These are phyloP conservation scores for Drosophila subsilvestris DNA, from an alignment of 2,888 invertebrate genomes.

Conservation along the genomic window DNA sequence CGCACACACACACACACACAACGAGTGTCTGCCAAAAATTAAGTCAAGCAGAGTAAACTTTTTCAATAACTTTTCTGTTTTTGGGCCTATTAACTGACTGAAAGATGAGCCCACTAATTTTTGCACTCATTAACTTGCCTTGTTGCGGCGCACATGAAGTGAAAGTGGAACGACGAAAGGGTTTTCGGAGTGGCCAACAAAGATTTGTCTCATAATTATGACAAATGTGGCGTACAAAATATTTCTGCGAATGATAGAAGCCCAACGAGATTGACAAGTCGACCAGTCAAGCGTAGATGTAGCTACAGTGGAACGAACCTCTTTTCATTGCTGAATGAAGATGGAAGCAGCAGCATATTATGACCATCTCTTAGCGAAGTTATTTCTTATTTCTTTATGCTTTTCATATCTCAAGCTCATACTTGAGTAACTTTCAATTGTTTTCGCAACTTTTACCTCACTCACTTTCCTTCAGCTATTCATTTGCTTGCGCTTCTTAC, in stretches of 20 bases:
- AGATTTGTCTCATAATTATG: conserved; percentile 57
- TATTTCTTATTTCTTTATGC: neutral
- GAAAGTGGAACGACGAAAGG: conserved; percentile 14
- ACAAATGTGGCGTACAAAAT: conserved; percentile 51
- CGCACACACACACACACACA: conserved; percentile 16
- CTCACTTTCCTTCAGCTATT: conserved; percentile 12
- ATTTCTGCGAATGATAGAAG: conserved; percentile 41
- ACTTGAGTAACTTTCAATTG: conserved; percentile 28
- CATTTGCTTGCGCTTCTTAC: neutral
- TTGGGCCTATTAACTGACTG: conserved; percentile 45
- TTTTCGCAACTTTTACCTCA: conserved; percentile 12
- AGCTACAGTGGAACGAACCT: too few relatives aligned
- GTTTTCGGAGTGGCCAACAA: conserved; percentile 28
- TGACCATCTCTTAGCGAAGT: too few relatives aligned
- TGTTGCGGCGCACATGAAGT: neutral
- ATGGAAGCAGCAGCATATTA: too few relatives aligned
- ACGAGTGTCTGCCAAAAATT: conserved; percentile 55
- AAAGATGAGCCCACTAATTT: conserved; percentile 27
- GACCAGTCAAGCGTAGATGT: too few relatives aligned
- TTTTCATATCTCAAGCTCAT: neutral
- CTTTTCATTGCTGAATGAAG: too few relatives aligned
- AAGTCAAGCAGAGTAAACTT: conserved; percentile 59
- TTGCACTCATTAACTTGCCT: conserved; percentile 37
- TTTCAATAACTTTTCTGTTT: conserved; percentile 59
- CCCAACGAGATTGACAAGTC: too few relatives aligned